Evolutionary conservation across 2,113 vertebrate species (phyloP), one percentile per base, ranked within the genome.

Genomic region (Colossoma macropomum): DNA sequence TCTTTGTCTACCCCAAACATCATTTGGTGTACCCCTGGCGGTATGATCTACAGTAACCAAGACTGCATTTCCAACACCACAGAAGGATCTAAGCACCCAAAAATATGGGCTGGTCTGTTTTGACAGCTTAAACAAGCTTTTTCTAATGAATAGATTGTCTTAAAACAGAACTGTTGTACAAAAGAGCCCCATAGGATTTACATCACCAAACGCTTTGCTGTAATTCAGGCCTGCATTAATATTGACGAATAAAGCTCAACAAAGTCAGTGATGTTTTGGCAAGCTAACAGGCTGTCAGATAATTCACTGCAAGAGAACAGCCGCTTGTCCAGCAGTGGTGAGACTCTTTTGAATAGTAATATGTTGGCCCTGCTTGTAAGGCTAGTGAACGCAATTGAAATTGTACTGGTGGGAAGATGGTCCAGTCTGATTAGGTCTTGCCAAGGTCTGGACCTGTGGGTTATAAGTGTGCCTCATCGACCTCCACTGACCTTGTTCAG

Each of bases 141-240:
- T 21, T 56, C 63, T 56, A 63, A 73, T 63, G 72, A 38, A 15
- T 60, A 27, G 25, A 66, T 76, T 48, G n/a, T 27, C 52, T 45
- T 25, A 70, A 59, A 45, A 56, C 34, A 77, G n/a, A 13, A 17
- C 10, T 50, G 27, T 19, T 68, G 59, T 34, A 60, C 38, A 32
- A 41, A 50, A 4, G 19, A 68, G 41, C 34, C 12, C 2, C 63
- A 50, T 9, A 30, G 1, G 13, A 69, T 10, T 34, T 59, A n/a
- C 62, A 59, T n/a, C 28, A 23, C 27, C 16, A 81, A 73, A 19
- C 54, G 28, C 60, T 45, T 70, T 71, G 50, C 34, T 34, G 38
- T 45, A 48, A 62, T 28, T 38, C 2, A 52, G 5, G 38, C 45
- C 30, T 19, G 16, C 6, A 60, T 52, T 38, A 78, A 30, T n/a